Evolutionary conservation across 2,888 invertebrate species (phyloP), one percentile per base, ranked within the genome.

Genomic region (Smittia aterrima): DNA sequence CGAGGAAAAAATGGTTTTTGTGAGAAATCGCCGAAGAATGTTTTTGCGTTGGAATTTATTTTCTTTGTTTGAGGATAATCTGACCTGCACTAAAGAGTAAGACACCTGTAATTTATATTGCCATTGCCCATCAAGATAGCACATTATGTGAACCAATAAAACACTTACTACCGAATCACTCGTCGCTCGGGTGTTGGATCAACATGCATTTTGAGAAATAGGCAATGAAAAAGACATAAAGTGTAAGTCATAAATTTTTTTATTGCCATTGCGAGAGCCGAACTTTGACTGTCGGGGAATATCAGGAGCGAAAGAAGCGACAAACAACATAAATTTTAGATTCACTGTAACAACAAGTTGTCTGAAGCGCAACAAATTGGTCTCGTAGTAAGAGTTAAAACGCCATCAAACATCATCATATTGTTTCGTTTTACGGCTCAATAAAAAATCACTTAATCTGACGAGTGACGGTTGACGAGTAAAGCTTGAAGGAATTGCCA

Each of bases 381-480:
- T 58, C 58, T 58, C 58, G 20, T 58, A 22, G 22, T 22, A 58
- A 13, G 20, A 16, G 20, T 58, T 7, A 58, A 58, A 58, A 18
- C 20, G 7, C 58, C 58, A 58, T 58, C 58, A 58, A 58, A 58
- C 58, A 22, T 22, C 58, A 71, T 54, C 70, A 47, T 68, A 32
- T 32, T 68, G 68, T 47, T 71, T 54, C 27, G 22, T 54, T 71
- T 71, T 71, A 71, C 20, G 70, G 32, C 18, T 27, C n/a, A 25
- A 70, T 25, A 71, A 67, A 67, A 67, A 71, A 71, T 71, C 70
- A 71, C 70, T 71, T 71, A 71, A 71, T 71, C 70, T 54, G 11
- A 20, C 16, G 18, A 70, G 41, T 68, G 67, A 41, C 41, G 41
- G 11, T 20, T 32, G 66, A 66, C 66, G 66, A 40, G 27, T 38